Conservation (phyloP, 1,140 invertebrate genomes). For the Limonius californicus region DNA sequence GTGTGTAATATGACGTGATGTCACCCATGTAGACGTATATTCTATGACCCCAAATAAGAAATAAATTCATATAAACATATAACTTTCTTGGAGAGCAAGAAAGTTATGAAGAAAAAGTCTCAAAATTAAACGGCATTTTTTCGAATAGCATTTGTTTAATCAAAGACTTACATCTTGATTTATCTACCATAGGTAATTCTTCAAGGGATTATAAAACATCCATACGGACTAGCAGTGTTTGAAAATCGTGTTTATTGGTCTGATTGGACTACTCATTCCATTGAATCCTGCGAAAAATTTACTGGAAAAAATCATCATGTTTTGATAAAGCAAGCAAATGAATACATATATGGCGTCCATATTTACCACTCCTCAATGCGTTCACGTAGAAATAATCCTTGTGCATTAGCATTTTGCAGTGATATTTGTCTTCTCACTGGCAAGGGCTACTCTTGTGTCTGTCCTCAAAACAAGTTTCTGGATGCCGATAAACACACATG, state of each 20-base stretch:
- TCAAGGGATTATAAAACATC: constrained; percentile 61
- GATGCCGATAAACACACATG: constrained; percentile 52
- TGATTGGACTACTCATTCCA: constrained; percentile 65
- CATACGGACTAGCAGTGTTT: constrained; percentile 80
- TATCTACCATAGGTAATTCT: too few species aligned
- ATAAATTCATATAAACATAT: too few species aligned
- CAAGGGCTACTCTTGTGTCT: constrained; percentile 65
- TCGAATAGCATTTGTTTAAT: too few species aligned
- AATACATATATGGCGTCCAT: constrained; percentile 59
- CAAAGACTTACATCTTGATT: too few species aligned
- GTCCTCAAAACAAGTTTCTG: constrained; percentile 67
- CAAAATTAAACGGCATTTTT: too few species aligned
- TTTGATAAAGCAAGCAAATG: constrained; percentile 49
- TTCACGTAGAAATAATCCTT: constrained; percentile 61
- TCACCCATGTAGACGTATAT: too few species aligned
- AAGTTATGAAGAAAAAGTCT: too few species aligned
- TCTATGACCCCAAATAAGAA: too few species aligned
- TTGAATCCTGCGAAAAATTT: constrained; percentile 67
- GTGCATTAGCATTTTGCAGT: constrained; percentile 62
- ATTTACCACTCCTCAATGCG: constrained; percentile 65
- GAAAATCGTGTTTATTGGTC: constrained; percentile 87
- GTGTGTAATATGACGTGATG: too few species aligned
- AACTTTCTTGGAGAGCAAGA: too few species aligned
- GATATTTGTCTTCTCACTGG: constrained; percentile 77
- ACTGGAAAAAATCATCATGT: constrained; percentile 57